A percentile compares a stretch with the other conserved stretches of the same genome.
Evolutionary conservation across 2,888 invertebrate species (phyloP).

Genomic region (Quadroppia sp.): DNA sequence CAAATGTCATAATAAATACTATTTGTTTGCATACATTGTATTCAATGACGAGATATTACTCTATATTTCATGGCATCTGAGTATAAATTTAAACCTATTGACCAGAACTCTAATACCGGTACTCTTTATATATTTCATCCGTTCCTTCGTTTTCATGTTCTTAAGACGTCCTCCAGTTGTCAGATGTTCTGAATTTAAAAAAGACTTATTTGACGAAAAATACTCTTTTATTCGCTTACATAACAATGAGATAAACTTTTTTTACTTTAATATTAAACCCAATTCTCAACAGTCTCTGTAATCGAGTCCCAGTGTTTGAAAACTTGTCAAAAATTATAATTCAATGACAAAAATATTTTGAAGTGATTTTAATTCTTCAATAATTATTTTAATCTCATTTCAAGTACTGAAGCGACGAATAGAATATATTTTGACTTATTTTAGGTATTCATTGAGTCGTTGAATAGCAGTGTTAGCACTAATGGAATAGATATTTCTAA

Average conservation of each 20-base stretch:
- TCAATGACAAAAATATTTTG: no score
- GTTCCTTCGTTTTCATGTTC: neutral
- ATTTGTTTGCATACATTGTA: neutral
- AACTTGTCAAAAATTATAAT: no score
- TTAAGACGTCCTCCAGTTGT: neutral
- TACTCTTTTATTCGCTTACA: constrained; percentile 5
- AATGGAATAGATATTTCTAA: neutral
- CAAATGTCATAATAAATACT: no score
- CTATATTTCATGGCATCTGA: constrained; percentile 6
- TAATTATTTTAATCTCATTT: no score
- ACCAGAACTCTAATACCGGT: neutral
- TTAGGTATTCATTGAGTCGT: no score
- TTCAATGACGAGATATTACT: neutral
- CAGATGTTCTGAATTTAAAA: neutral
- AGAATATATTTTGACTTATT: no score
- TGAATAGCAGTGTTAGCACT: no score
- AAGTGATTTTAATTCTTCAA: no score
- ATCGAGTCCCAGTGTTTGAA: no score
- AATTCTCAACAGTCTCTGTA: neutral
- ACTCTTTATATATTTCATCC: neutral
- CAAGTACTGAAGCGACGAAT: no score
- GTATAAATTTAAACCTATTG: neutral
- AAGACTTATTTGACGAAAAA: neutral
- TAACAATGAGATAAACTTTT: neutral
- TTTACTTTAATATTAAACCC: neutral